phyloP scores from a whole-genome alignment of 2,113 vertebrate species.

The Tichodroma muraria region DNA sequence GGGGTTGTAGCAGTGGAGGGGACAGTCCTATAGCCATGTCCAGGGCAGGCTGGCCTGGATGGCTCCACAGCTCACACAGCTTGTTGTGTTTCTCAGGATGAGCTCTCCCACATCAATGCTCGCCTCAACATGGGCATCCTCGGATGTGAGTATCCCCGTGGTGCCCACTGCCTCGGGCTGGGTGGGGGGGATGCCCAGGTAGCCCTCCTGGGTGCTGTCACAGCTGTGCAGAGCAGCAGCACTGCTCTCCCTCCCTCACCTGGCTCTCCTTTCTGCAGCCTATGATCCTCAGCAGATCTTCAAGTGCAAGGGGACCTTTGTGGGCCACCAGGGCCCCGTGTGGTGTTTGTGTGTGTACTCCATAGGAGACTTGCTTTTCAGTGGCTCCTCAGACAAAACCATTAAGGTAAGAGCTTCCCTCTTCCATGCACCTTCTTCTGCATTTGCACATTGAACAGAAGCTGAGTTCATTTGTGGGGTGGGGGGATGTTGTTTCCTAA shows the following conservation, averaged over 20 bases:
- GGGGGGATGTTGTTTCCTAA: not conserved
- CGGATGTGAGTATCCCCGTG: conserved; percentile 84
- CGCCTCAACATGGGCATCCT: conserved; percentile 98
- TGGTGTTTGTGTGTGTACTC: conserved; percentile 99
- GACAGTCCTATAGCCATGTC: not conserved
- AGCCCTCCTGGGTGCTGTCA: not conserved
- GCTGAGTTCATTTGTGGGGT: not conserved
- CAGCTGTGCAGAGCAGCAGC: not conserved
- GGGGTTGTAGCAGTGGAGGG: not conserved
- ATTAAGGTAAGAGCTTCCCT: conserved; percentile 84
- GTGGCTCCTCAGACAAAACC: conserved; percentile 98
- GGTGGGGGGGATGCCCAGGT: not conserved
- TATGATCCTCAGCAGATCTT: conserved; percentile 99
- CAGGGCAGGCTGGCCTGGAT: not conserved
- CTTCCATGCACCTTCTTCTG: not conserved
- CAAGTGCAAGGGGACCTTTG: conserved; percentile 98
- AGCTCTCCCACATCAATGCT: conserved; percentile 96
- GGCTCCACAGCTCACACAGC: not conserved
- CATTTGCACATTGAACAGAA: not conserved
- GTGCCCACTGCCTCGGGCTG: not conserved
- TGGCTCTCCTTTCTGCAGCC: conserved; percentile 64
- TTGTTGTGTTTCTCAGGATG: conserved; percentile 77
- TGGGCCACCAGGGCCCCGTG: conserved; percentile 96
- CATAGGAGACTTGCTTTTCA: conserved; percentile 96
- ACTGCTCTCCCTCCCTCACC: not conserved